Evolutionary conservation across 2,888 invertebrate genomes (phyloP).

Genomic region (Rhagium mordax): DNA sequence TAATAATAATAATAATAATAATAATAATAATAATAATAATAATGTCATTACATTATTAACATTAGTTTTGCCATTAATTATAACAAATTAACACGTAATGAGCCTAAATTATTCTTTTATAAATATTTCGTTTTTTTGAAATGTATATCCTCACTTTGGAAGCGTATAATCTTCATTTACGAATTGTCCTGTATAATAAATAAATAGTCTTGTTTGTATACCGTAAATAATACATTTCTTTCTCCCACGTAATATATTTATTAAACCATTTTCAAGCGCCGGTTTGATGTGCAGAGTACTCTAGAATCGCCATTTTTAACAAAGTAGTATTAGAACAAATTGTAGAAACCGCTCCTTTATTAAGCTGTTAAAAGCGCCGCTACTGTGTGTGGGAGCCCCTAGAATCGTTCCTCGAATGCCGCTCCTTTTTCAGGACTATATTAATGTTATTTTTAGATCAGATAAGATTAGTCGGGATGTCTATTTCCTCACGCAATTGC

Average conservation of each 20-base stretch:
- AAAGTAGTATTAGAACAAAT: constrained; percentile 36
- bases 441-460: constrained; percentile 34
- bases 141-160: too few species aligned
- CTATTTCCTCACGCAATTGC: constrained; percentile 21
- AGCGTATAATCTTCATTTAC: too few species aligned
- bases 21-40: too few species aligned
- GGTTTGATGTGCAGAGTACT: background rate
- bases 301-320: background rate
- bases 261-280: background rate
- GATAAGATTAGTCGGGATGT: constrained; percentile 21
- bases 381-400: constrained; percentile 54
- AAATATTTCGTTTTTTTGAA: too few species aligned
- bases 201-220: too few species aligned
- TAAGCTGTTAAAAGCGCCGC: constrained; percentile 57
- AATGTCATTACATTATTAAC: too few species aligned
- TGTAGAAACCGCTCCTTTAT: constrained; percentile 59
- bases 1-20: too few species aligned
- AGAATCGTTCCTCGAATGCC: constrained; percentile 54
- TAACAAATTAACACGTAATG: too few species aligned
- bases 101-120: too few species aligned
- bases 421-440: constrained; percentile 52
- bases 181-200: too few species aligned
- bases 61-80: too few species aligned
- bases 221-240: too few species aligned
- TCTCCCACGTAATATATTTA: background rate